Evolutionary conservation across 2,888 invertebrate genomes (phyloP).

Genomic region (Eupithecia abbreviata): DNA sequence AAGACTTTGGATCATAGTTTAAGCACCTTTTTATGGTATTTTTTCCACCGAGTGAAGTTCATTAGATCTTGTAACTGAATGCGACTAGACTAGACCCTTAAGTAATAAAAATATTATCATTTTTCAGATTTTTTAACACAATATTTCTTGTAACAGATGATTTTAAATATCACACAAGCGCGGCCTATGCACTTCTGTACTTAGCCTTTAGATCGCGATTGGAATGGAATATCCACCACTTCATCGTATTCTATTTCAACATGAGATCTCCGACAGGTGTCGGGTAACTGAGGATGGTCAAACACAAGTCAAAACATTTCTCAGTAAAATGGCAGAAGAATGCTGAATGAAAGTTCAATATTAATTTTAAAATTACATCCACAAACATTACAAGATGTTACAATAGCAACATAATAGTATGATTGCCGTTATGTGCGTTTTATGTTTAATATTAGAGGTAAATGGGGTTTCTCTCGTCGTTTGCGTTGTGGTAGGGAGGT

Average conservation of each 20-base stretch:
- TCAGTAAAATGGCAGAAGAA: constrained; percentile 4
- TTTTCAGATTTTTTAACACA: too few species aligned
- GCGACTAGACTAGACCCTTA: too few species aligned
- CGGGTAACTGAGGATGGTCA: background rate
- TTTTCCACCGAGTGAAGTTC: too few species aligned
- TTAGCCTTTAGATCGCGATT: background rate
- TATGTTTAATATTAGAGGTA: constrained; percentile 31
- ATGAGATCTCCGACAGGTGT: background rate
- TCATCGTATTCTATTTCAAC: background rate
- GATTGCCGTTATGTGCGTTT: constrained; percentile 30
- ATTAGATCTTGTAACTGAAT: too few species aligned
- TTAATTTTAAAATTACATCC: constrained; percentile 25
- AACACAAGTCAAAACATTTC: constrained; percentile 20
- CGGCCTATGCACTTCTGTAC: too few species aligned
- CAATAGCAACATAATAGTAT: constrained; percentile 20
- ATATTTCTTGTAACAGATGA: too few species aligned
- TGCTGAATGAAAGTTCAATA: background rate
- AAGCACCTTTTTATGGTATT: background rate
- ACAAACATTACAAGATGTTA: constrained; percentile 27
- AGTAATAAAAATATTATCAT: too few species aligned
- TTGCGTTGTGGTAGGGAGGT: constrained; percentile 50
- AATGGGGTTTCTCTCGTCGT: constrained; percentile 56
- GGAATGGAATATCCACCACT: background rate
- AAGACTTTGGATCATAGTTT: background rate
- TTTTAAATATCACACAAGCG: too few species aligned